Evolutionary conservation across 2,888 invertebrate genomes (phyloP).

Genomic region (Stenodema calcarata): DNA sequence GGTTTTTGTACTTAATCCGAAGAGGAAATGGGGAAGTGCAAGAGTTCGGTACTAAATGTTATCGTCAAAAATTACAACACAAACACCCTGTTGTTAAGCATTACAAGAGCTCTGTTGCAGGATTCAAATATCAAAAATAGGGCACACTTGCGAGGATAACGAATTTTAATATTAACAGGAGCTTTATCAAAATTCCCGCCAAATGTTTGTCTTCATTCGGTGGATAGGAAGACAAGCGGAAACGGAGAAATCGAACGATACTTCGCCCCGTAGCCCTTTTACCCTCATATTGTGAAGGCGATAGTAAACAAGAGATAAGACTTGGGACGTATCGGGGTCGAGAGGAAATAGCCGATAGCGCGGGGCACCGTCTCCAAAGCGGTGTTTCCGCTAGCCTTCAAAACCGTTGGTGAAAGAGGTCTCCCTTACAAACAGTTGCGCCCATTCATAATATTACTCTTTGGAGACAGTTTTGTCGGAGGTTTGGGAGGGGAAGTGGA

Average conservation of each 20-base stretch:
- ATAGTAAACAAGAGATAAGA: conserved; percentile 7
- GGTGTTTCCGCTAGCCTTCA: conserved; percentile 32
- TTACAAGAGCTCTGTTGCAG: too few relatives aligned
- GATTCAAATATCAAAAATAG: too few relatives aligned
- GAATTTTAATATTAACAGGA: too few relatives aligned
- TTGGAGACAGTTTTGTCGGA: not conserved
- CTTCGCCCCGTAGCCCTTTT: not conserved
- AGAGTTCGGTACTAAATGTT: too few relatives aligned
- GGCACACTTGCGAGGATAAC: too few relatives aligned
- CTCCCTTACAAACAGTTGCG: not conserved
- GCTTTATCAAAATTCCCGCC: too few relatives aligned
- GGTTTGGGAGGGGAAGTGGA: not conserved
- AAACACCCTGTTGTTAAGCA: too few relatives aligned
- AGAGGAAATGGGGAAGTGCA: too few relatives aligned
- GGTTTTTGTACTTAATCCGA: too few relatives aligned
- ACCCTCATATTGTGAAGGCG: not conserved
- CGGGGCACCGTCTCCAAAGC: not conserved
- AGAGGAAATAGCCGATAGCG: conserved; percentile 18
- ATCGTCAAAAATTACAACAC: too few relatives aligned
- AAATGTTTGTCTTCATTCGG: not conserved
- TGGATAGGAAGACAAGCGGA: not conserved
- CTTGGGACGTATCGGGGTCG: conserved; percentile 23
- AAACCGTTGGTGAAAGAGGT: not conserved
- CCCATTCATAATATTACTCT: not conserved
- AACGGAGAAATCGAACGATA: not conserved